A percentile compares a stretch with the other conserved stretches of the same genome.
phyloP scores from a whole-genome alignment of 2,888 invertebrate genomes.

The Lamellibrachia columna region DNA sequence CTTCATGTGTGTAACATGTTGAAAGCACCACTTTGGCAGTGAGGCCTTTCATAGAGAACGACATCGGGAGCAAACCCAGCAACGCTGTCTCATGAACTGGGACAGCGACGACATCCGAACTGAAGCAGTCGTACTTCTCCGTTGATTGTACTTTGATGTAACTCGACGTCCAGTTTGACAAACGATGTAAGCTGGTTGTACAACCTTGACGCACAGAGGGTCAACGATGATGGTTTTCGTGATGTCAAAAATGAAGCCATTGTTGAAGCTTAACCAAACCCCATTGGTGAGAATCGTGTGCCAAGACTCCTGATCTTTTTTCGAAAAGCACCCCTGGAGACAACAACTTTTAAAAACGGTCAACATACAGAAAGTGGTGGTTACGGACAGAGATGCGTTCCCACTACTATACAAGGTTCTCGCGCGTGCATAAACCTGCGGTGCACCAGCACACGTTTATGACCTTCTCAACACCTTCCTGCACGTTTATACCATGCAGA shows the following conservation, averaged over 20 bases:
- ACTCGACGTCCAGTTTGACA: neutral
- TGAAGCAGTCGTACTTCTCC: neutral
- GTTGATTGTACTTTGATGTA: neutral
- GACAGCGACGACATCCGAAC: neutral
- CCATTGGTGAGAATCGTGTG: neutral
- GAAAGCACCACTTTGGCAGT: neutral
- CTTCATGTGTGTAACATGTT: neutral
- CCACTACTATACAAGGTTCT: neutral
- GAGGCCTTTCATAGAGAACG: neutral
- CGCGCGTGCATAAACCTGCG: neutral
- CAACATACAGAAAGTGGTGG: too few relatives aligned
- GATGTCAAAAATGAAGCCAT: neutral
- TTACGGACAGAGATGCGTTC: neutral
- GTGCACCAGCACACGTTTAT: neutral
- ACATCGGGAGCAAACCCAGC: neutral
- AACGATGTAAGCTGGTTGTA: neutral
- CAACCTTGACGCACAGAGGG: too few relatives aligned
- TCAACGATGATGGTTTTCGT: neutral
- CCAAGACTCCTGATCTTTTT: neutral
- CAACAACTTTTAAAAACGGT: too few relatives aligned
- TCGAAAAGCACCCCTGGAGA: neutral
- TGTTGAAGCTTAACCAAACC: neutral
- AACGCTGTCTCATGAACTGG: too few relatives aligned
- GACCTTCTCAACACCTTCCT: neutral
- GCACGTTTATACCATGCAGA: neutral